Percentiles rank a stretch among this genome's conserved stretches.
phyloP scores from a whole-genome alignment of 2,797 vertebrate genomes.

The Geotrypetes seraphini region DNA sequence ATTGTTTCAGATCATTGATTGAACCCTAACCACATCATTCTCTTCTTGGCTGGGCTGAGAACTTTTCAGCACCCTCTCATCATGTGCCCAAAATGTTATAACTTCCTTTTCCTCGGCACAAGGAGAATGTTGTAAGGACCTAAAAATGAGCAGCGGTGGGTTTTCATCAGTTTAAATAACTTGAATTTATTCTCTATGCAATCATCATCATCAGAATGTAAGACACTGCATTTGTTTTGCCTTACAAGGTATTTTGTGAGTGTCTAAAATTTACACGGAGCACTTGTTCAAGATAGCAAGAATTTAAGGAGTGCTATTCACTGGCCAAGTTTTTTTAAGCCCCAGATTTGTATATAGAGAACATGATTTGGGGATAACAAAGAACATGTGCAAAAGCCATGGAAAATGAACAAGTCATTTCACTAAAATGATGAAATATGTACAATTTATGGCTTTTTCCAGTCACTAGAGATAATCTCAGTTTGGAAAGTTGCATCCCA shows the following conservation, averaged over 20 bases:
- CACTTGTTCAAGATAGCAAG: not conserved
- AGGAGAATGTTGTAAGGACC: too few species aligned
- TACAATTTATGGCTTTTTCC: not conserved
- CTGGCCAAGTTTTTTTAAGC: not conserved
- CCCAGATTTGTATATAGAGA: not conserved
- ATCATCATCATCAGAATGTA: not conserved
- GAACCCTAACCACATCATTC: too few species aligned
- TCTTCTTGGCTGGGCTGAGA: too few species aligned
- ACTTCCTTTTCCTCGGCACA: too few species aligned
- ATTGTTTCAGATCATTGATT: too few species aligned
- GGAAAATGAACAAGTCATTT: not conserved
- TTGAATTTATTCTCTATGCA: constrained; percentile 4
- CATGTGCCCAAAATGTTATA: too few species aligned
- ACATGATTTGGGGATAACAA: not conserved
- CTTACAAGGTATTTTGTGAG: constrained; percentile 12
- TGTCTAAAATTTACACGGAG: not conserved
- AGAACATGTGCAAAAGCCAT: rapidly evolving
- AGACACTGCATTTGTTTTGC: constrained; percentile 3
- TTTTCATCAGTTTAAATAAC: constrained; percentile 18
- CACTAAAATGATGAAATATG: constrained; percentile 1
- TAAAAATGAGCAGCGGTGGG: constrained; percentile 15
- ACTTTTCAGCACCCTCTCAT: too few species aligned
- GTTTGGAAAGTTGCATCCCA: not conserved
- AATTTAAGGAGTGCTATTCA: not conserved
- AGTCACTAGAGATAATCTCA: not conserved